These are phyloP conservation scores for Anas bahamensis DNA, from an alignment of 2,797 vertebrate genomes.

Conservation along the genomic window DNA sequence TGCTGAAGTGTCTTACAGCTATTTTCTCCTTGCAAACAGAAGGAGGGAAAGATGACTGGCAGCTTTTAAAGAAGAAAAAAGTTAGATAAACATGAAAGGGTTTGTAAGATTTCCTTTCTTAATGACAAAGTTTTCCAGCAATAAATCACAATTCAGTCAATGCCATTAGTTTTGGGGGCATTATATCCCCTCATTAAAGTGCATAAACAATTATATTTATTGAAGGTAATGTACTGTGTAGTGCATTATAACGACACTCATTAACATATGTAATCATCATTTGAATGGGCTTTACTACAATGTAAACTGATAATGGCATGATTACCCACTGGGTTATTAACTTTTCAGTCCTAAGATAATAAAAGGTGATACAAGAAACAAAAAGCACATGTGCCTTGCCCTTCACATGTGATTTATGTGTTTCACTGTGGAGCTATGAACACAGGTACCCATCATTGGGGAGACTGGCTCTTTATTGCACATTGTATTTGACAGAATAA, in stretches of 20 bases:
- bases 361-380: conserved; percentile 82
- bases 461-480: conserved; percentile 69
- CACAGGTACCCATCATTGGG: conserved; percentile 63
- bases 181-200: conserved; percentile 93
- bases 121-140: conserved; percentile 83
- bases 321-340: conserved; percentile 88
- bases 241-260: conserved; percentile 94
- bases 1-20: conserved; percentile 72
- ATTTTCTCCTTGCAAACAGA: conserved; percentile 73
- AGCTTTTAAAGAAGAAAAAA: conserved; percentile 74
- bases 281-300: conserved; percentile 86
- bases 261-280: conserved; percentile 90
- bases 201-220: conserved; percentile 93
- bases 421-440: conserved; percentile 58
- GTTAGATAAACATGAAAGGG: conserved; percentile 80
- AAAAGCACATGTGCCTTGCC: conserved; percentile 67
- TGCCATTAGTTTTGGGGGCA: conserved; percentile 93
- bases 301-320: conserved; percentile 86
- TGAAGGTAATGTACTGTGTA: conserved; percentile 94
- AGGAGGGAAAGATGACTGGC: conserved; percentile 78
- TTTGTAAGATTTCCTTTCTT: conserved; percentile 79
- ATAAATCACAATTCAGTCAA: conserved; percentile 91
- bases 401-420: conserved; percentile 73
- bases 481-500: conserved; percentile 73
- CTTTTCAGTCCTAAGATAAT: conserved; percentile 85